Base-by-base conservation (phyloP, 2,113 vertebrate genomes). In the Trinectes maculatus region DNA sequence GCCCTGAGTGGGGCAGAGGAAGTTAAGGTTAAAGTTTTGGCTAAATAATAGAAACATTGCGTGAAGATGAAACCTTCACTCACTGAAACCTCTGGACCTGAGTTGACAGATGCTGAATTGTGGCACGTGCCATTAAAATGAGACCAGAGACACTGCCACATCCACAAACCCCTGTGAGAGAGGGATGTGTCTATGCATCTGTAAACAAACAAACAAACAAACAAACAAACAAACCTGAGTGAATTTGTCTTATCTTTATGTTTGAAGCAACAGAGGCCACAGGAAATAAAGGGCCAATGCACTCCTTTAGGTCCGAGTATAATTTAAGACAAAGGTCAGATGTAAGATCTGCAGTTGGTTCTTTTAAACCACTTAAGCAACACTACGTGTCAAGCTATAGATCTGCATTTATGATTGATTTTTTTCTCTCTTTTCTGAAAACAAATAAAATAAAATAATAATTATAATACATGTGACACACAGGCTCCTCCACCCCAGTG, bases 231-330 rank as follows among this genome's bases (percentile, higher is more conserved):
- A 49, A 16, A 18, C 36, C 52, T 52, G 22, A 44, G 36, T 21
- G 34, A 31, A 21, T 36, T n/a, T 25, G 43, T 59, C 22, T 28
- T 61, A 80, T 61, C 44, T 34, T 46, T 21, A 55, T 64, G 57
- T 70, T 60, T 71, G 53, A 31, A 71, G 57, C 53, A 36, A 71
- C 40, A 40, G 52, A 57, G 39, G 25, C 26, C n/a, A 6, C 28
- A 36, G 8, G 26, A 46, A 6, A 33, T 5, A 26, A 6, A 12
- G 12, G 26, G n/a, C 42, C 31, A 2, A 21, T n/a, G 13, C 21
- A 13, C 28, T 22, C 25, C 24, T 43, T 42, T 21, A 43, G 18
- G 2, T 22, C 34, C 31, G 51, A 13, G 34, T 16, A 21, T 6
- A 28, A 74, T 48, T 39, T 40, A 68, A 39, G 8, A 70, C 21